Evolutionary conservation across 1,140 invertebrate genomes (phyloP), one percentile per base, ranked within the genome.

Genomic region (Zaprionus kolodkinae): DNA sequence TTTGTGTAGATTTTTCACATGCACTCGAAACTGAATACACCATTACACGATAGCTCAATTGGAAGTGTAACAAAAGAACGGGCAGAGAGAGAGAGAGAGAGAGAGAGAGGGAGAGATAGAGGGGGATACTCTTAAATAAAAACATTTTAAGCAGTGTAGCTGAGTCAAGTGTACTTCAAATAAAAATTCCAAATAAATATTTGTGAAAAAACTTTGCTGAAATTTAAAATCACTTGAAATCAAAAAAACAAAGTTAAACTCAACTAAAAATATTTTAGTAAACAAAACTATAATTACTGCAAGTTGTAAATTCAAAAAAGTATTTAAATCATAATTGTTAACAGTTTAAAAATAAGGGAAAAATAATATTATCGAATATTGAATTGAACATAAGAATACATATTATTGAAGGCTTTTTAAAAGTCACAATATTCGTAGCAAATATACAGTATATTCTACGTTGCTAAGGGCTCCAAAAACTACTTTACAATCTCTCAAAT

Each of bases 41-140:
- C 40, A 45, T 45, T 45, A 45, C 40, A 45, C 40, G 40, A 45
- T 45, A 45, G 40, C 40, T n/a, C 40, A 45, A 45, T 45, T 45
- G 40, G n/a, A 45, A 15, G 40, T 43, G n/a, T 43, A 45, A 45
- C 40, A 45, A 45, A 15, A 45, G 40, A 45, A n/a, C 40, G 9
- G 7, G n/a, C 0, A 1, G 7, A 45, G n/a, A 7, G 7, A 9
- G 2, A 1, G 7, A 6, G 2, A 5, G 6, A 1, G 0, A 45
- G n/a, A 45, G 7, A 45, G n/a, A 43, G n/a, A 9, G 40, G 15
- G n/a, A 6, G 13, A 45, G 6, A 45, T 2, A 45, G 7, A 7
- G 0, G 4, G 27, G 27, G 27, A n/a, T 3, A 15, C 40, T 45
- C 2, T 15, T 45, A 15, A 45, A 45, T 45, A 15, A 9, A 45